These are phyloP conservation scores for Brenthis hecate DNA, from an alignment of 2,888 invertebrate species.

Conservation along the genomic window DNA sequence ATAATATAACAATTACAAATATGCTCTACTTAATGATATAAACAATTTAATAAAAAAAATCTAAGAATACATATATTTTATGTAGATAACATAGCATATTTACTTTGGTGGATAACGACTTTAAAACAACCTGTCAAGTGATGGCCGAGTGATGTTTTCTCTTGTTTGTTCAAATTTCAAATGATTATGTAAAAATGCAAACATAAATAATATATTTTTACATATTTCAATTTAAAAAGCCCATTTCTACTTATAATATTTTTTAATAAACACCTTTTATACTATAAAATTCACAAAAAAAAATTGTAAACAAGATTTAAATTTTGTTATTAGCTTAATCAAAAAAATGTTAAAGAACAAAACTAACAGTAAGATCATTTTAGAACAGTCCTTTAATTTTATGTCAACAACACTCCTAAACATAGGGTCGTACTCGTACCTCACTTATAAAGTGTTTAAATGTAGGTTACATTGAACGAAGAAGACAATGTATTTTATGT, in stretches of 20 bases:
- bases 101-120: slow-evolving; percentile 30
- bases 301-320: too few relatives aligned
- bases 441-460: slow-evolving; percentile 20
- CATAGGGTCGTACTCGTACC: slow-evolving; percentile 3
- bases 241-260: too few relatives aligned
- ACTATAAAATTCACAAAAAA: too few relatives aligned
- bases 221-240: neutral
- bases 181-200: slow-evolving; percentile 20
- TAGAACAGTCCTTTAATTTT: too few relatives aligned
- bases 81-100: neutral
- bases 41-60: too few relatives aligned
- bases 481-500: slow-evolving; percentile 19
- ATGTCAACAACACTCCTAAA: neutral
- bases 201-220: neutral
- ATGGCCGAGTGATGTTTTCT: slow-evolving; percentile 48
- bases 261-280: too few relatives aligned
- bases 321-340: neutral
- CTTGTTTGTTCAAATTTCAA: slow-evolving; percentile 50
- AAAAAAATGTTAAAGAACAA: too few relatives aligned
- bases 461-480: slow-evolving; percentile 10
- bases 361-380: too few relatives aligned
- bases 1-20: too few relatives aligned
- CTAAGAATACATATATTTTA: neutral
- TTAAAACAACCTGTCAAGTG: slow-evolving; percentile 40
- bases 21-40: too few relatives aligned